phyloP scores from a whole-genome alignment of 2,888 invertebrate genomes.

The Lissocephala sabroskyi region DNA sequence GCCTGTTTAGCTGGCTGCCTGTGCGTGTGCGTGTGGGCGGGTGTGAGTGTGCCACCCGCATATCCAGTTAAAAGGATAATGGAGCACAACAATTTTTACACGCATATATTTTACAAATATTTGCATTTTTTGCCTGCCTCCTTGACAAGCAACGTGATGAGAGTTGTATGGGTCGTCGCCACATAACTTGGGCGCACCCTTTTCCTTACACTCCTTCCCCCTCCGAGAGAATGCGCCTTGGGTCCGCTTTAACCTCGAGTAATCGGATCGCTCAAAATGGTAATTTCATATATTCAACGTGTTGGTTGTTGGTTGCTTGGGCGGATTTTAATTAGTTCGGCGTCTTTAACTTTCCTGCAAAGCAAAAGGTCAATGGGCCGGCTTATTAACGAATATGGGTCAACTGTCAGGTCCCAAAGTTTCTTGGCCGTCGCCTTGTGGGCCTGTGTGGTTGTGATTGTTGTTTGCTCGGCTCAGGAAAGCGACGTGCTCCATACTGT shows the following conservation, averaged over 20 bases:
- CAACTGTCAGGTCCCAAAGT: too few relatives aligned
- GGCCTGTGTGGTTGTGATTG: not conserved
- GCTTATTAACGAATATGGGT: too few relatives aligned
- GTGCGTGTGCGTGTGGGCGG: constrained; percentile 26
- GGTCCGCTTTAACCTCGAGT: too few relatives aligned
- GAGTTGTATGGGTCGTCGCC: constrained; percentile 7
- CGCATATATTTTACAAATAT: constrained; percentile 67
- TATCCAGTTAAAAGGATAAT: constrained; percentile 66
- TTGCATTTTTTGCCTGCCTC: constrained; percentile 55
- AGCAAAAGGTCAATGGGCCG: too few relatives aligned
- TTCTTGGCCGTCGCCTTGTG: too few relatives aligned
- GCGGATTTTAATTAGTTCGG: too few relatives aligned
- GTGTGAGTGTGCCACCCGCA: constrained; percentile 33
- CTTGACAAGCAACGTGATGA: constrained; percentile 36
- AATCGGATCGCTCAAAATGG: too few relatives aligned
- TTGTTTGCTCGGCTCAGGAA: not conserved
- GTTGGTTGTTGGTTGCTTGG: too few relatives aligned
- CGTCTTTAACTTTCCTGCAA: too few relatives aligned
- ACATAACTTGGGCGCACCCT: constrained; percentile 59
- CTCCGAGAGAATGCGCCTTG: too few relatives aligned
- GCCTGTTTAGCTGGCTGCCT: constrained; percentile 50
- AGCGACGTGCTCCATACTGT: constrained; percentile 44
- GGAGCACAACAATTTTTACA: constrained; percentile 67
- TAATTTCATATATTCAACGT: too few relatives aligned
- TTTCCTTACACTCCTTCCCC: too few relatives aligned